These are phyloP conservation scores for Bombylius major DNA, from an alignment of 2,888 invertebrate species.

Conservation along the genomic window DNA sequence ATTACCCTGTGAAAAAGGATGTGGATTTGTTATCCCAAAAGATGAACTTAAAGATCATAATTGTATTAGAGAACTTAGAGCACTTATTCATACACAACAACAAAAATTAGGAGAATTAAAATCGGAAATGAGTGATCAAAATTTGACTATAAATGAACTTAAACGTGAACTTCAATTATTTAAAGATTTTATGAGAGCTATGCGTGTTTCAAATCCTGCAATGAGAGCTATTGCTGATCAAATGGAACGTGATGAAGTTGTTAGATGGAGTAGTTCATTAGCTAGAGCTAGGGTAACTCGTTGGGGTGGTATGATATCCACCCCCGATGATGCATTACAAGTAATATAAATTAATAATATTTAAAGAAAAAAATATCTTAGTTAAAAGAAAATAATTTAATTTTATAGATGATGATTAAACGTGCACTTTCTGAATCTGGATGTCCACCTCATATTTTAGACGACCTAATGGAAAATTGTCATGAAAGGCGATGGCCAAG, in stretches of 20 bases:
- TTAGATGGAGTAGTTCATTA: constrained; percentile 75
- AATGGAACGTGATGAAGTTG: constrained; percentile 88
- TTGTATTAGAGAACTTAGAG: constrained; percentile 78
- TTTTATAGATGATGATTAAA: constrained; percentile 76
- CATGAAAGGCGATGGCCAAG: constrained; percentile 94
- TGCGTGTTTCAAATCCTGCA: constrained; percentile 82
- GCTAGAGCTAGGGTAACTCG: constrained; percentile 79
- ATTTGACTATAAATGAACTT: constrained; percentile 77
- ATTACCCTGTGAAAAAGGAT: constrained; percentile 85
- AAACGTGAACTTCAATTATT: constrained; percentile 77
- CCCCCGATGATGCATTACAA: constrained; percentile 88
- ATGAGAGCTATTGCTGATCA: constrained; percentile 87
- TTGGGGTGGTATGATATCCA: constrained; percentile 98
- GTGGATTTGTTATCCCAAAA: constrained; percentile 87
- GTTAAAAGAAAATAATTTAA: background rate
- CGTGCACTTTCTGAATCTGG: constrained; percentile 85
- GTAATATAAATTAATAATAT: constrained; percentile 35
- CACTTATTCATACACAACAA: constrained; percentile 73
- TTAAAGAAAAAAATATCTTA: background rate
- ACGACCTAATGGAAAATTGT: constrained; percentile 93
- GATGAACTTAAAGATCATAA: constrained; percentile 91
- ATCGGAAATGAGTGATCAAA: constrained; percentile 73
- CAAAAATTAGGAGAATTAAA: constrained; percentile 77
- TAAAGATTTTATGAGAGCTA: constrained; percentile 88
- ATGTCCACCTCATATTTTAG: constrained; percentile 85